Conservation (phyloP, 1,140 invertebrate genomes). For the Thaumetopoea pityocampa region DNA sequence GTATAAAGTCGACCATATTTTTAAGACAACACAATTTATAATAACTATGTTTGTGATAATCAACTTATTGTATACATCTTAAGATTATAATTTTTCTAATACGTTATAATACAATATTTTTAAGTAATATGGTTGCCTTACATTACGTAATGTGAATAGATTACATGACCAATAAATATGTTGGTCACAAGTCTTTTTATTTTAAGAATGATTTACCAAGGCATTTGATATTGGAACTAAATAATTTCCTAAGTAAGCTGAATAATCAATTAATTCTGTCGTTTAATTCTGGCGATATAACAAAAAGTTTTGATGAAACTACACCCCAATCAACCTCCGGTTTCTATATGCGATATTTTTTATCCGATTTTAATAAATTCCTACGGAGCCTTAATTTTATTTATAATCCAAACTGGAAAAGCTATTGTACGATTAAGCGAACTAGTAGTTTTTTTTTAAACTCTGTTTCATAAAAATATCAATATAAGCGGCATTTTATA, state of each 20-base stretch:
- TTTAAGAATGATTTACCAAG: constrained; percentile 18
- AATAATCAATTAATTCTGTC: neutral
- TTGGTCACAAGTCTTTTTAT: constrained; percentile 5
- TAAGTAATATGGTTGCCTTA: constrained; percentile 31
- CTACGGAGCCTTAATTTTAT: too few species aligned
- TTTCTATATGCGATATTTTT: too few species aligned
- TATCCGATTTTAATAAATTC: too few species aligned
- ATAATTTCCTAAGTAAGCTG: neutral
- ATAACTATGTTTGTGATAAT: constrained; percentile 52
- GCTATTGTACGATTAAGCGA: neutral
- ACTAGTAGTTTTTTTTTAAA: neutral
- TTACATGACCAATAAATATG: neutral
- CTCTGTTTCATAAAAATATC: too few species aligned
- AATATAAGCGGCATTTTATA: too few species aligned
- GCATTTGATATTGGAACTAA: constrained; percentile 13
- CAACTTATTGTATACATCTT: constrained; percentile 46
- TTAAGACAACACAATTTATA: constrained; percentile 19
- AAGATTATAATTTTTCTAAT: constrained; percentile 9
- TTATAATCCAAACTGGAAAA: too few species aligned
- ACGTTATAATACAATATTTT: constrained; percentile 21
- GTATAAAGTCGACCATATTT: constrained; percentile 5
- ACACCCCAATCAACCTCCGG: too few species aligned
- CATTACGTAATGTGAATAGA: constrained; percentile 28
- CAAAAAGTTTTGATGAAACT: too few species aligned
- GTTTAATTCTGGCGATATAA: too few species aligned